Evolutionary conservation across 2,888 invertebrate genomes (phyloP).

Genomic region (Lepidocyrtoides sp.): DNA sequence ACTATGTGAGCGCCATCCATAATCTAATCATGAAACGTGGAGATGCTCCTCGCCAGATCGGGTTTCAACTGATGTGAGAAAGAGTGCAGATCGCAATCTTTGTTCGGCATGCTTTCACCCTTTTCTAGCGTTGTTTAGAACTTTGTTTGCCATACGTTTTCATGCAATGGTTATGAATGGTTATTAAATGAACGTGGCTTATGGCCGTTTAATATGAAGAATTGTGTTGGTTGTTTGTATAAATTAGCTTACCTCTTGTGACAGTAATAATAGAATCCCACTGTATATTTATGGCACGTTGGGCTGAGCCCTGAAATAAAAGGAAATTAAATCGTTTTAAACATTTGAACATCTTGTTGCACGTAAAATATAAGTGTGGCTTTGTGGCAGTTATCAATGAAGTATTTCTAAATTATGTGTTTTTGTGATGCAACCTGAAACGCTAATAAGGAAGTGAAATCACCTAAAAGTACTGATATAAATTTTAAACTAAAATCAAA

Average conservation of each 20-base stretch:
- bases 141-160: neutral
- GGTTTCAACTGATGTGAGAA: constrained; percentile 67
- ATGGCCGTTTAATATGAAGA: neutral
- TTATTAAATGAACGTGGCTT: neutral
- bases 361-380: neutral
- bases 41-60: constrained; percentile 72
- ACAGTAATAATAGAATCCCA: neutral
- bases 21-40: constrained; percentile 78
- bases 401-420: neutral
- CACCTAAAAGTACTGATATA: too few relatives aligned
- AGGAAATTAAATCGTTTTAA: neutral
- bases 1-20: constrained; percentile 77
- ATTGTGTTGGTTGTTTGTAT: neutral
- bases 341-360: neutral
- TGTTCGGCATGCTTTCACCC: constrained; percentile 53
- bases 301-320: neutral
- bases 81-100: constrained; percentile 79
- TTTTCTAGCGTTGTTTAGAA: neutral
- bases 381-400: neutral
- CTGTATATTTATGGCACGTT: constrained; percentile 39
- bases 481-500: too few relatives aligned
- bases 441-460: constrained; percentile 81
- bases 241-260: neutral
- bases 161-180: neutral
- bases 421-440: constrained; percentile 68